These are phyloP conservation scores for Apodemus speciosus DNA, from an alignment of 2,113 vertebrate species.

Conservation along the genomic window DNA sequence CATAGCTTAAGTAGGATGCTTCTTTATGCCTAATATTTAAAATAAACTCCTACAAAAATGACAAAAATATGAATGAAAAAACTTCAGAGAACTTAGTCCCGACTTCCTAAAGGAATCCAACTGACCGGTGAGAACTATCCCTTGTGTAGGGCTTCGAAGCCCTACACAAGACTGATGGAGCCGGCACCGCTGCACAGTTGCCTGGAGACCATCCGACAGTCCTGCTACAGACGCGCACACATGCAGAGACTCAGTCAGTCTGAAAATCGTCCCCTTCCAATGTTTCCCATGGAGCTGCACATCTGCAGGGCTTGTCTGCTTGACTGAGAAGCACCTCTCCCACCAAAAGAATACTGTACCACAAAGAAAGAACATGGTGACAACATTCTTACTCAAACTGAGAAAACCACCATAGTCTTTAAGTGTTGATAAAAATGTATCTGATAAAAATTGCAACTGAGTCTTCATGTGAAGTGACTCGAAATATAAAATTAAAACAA, in stretches of 20 bases:
- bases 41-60: slow-evolving; percentile 79
- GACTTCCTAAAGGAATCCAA: slow-evolving; percentile 80
- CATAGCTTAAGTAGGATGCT: slow-evolving; percentile 85
- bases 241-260: slow-evolving; percentile 70
- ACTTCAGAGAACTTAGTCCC: slow-evolving; percentile 83
- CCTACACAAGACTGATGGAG: too few relatives aligned
- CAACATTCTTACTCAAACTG: slow-evolving; percentile 71
- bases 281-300: slow-evolving; percentile 57
- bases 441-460: slow-evolving; percentile 78
- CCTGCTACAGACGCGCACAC: slow-evolving; percentile 2
- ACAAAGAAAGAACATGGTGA: slow-evolving; percentile 69
- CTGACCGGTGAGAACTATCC: slow-evolving; percentile 73
- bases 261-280: slow-evolving; percentile 54
- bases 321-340: slow-evolving; percentile 55
- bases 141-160: too few relatives aligned
- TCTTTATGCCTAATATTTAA: slow-evolving; percentile 81
- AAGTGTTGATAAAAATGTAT: slow-evolving; percentile 77
- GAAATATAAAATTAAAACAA: slow-evolving; percentile 81
- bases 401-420: slow-evolving; percentile 59
- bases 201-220: slow-evolving; percentile 70
- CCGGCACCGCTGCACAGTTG: slow-evolving; percentile 72
- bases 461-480: slow-evolving; percentile 76
- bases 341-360: slow-evolving; percentile 72
- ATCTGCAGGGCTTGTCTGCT: slow-evolving; percentile 44
- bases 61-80: slow-evolving; percentile 81